phyloP scores from a whole-genome alignment of 2,113 vertebrate species.

The Rhadina sibilatrix region DNA sequence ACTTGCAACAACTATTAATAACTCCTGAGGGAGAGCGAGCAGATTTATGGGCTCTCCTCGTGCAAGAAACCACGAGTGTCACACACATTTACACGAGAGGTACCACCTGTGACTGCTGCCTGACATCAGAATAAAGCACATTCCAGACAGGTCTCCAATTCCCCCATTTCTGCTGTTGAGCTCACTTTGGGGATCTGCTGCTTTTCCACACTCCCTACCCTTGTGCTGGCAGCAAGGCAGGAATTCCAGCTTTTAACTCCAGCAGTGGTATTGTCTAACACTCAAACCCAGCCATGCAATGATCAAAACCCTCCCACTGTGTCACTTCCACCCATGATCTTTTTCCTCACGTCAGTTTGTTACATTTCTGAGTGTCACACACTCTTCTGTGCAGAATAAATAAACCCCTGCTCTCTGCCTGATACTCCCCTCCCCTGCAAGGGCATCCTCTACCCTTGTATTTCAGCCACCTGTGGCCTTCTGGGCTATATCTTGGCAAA shows the following conservation, averaged over 20 bases:
- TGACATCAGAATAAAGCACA: background rate
- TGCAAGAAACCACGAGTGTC: fast-evolving
- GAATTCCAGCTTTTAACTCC: background rate
- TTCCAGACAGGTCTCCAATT: background rate
- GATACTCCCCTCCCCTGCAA: background rate
- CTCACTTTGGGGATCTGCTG: fast-evolving
- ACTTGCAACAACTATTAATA: background rate
- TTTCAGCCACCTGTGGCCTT: background rate
- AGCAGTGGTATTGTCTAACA: background rate
- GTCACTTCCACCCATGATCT: background rate
- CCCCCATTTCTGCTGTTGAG: background rate
- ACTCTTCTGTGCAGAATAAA: background rate
- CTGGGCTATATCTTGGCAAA: background rate
- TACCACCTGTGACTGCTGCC: background rate
- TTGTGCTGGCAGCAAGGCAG: background rate
- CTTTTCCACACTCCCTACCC: background rate
- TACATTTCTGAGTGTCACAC: background rate
- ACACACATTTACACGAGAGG: fast-evolving
- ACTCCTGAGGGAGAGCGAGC: fast-evolving
- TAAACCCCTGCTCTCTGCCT: background rate
- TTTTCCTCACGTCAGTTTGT: background rate
- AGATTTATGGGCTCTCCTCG: too few species aligned
- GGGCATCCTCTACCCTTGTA: background rate
- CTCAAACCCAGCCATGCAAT: background rate
- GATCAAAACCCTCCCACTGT: background rate